Evolutionary conservation across 2,888 invertebrate species (phyloP), one percentile per base, ranked within the genome.

Genomic region (Cremastinae sp.): DNA sequence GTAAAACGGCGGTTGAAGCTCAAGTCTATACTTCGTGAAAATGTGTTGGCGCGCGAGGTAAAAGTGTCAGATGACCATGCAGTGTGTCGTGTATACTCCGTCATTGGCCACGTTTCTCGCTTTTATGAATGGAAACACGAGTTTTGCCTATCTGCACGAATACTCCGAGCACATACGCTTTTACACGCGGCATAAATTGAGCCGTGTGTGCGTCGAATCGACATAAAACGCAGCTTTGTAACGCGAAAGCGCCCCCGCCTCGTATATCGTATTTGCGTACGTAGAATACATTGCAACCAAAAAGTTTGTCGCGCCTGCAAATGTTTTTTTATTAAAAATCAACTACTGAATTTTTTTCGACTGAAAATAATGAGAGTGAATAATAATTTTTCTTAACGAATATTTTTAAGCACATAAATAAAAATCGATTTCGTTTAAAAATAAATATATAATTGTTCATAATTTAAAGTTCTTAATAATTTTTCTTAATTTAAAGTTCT

Each of bases 111-210:
- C 36, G n/a, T 75, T 51, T 71, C 62, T 69, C 74, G 45, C 53
- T 66, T 74, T 75, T 76, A 81, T 81, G 80, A 81, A 81, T 81
- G 81, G 75, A 80, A 77, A 78, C 77, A 4, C 28, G 77, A 75
- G 69, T 61, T 59, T 38, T 38, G 70, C 68, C 49, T 62, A 14
- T 34, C 51, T 49, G 22, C 36, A 16, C 43, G 16, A 34, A 69
- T 20, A 22, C n/a, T n/a, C 28, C 28, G 5, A 28, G 28, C 9
- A 12, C 41, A 9, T 9, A 36, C 5, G 28, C 28, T 28, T 28
- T 28, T 28, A 28, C 28, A 28, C 28, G 2, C 28, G 28, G 5
- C 28, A 5, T 28, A 28, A 28, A 28, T 28, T 28, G 28, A 28
- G 28, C 28, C 12, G 12, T 41, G 34, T 20, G 10, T 58, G 1